Percentiles rank a stretch among this genome's conserved stretches.
phyloP scores from a whole-genome alignment of 2,113 vertebrate genomes.

The Hucho hucho region DNA sequence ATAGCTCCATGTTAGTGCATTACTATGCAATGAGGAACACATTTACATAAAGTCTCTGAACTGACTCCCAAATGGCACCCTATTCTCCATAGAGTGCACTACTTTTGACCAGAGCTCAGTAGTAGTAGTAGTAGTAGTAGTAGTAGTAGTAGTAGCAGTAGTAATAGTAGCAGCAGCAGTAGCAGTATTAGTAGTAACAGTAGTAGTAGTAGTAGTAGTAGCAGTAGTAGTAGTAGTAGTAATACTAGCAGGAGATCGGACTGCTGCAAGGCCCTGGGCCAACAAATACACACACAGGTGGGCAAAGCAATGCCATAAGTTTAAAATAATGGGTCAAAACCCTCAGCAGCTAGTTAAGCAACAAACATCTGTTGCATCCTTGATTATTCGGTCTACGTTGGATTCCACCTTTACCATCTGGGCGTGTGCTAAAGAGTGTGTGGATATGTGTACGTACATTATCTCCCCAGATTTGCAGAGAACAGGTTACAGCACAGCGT shows the following conservation, averaged over 20 bases:
- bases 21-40: background rate
- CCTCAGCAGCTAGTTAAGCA: background rate
- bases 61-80: no score
- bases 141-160: no score
- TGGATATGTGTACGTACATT: conserved; percentile 17
- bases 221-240: background rate
- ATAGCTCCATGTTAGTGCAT: conserved; percentile 4
- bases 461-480: conserved; percentile 50
- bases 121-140: background rate
- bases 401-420: conserved; percentile 29
- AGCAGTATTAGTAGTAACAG: background rate
- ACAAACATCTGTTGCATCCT: background rate
- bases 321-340: background rate
- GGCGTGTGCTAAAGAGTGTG: background rate
- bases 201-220: background rate
- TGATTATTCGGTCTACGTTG: conserved; percentile 20
- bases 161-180: background rate
- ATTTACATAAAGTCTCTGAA: conserved; percentile 1
- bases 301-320: background rate
- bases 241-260: background rate
- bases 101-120: background rate
- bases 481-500: conserved; percentile 62
- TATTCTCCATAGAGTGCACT: no score
- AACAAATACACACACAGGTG: conserved; percentile 2
- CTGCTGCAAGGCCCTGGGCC: background rate